Conservation (phyloP, 1,140 invertebrate species). For the Zophobas morio region DNA sequence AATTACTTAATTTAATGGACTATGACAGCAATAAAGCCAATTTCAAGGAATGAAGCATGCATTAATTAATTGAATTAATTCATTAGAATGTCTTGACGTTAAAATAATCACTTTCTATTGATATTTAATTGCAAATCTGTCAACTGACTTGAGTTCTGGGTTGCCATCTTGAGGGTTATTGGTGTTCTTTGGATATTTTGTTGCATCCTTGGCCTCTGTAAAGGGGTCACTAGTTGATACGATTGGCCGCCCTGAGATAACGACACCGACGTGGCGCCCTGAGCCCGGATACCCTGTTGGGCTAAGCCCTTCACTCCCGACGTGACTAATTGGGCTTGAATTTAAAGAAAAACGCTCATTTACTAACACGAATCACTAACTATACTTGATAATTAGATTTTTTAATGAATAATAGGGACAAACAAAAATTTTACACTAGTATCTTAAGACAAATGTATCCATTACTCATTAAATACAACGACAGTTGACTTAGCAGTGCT, state of each 20-base stretch:
- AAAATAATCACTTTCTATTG: slow-evolving; percentile 57
- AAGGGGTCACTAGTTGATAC: slow-evolving; percentile 73
- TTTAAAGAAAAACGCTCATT: slow-evolving; percentile 49
- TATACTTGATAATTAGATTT: too few species aligned
- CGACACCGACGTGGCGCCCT: slow-evolving; percentile 54
- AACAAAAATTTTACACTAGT: background rate
- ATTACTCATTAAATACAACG: too few species aligned
- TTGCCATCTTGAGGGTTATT: slow-evolving; percentile 73
- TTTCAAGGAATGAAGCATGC: slow-evolving; percentile 49
- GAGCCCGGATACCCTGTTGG: slow-evolving; percentile 73
- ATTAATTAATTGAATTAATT: slow-evolving; percentile 46
- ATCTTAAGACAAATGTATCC: too few species aligned
- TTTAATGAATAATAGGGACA: too few species aligned
- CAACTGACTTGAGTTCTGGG: slow-evolving; percentile 74
- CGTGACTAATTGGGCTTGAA: slow-evolving; percentile 77
- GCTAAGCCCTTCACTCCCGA: slow-evolving; percentile 75
- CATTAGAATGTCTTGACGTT: slow-evolving; percentile 40
- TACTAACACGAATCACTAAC: slow-evolving; percentile 32
- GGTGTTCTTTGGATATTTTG: slow-evolving; percentile 72
- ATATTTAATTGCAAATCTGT: slow-evolving; percentile 62
- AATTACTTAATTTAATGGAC: slow-evolving; percentile 11
- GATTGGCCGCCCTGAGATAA: slow-evolving; percentile 68
- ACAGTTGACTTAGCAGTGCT: too few species aligned
- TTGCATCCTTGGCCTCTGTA: slow-evolving; percentile 71
- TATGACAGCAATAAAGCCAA: slow-evolving; percentile 3